These are phyloP conservation scores for Athetis lepigone DNA, from an alignment of 2,888 invertebrate species.

Conservation along the genomic window DNA sequence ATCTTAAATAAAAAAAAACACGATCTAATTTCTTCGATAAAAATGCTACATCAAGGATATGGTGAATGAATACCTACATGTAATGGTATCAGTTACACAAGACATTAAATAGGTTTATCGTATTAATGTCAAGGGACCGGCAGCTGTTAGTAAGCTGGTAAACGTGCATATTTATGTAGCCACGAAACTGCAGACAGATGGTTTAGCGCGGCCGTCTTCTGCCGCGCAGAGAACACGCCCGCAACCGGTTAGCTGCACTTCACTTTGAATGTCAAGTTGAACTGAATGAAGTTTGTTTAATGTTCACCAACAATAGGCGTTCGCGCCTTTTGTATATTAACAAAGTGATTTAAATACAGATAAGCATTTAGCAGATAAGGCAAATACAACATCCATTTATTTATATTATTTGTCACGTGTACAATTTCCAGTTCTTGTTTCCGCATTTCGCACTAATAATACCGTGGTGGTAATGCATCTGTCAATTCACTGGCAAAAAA, in stretches of 20 bases:
- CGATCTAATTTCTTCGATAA: not conserved
- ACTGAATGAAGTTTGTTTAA: slow-evolving; percentile 37
- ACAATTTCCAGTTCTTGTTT: slow-evolving; percentile 9
- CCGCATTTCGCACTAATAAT: not conserved
- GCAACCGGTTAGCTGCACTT: slow-evolving; percentile 49
- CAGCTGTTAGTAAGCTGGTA: slow-evolving; percentile 50
- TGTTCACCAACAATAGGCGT: slow-evolving; percentile 16
- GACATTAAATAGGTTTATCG: slow-evolving; percentile 48
- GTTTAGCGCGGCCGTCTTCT: slow-evolving; percentile 14
- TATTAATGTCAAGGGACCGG: slow-evolving; percentile 52
- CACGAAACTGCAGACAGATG: slow-evolving; percentile 33
- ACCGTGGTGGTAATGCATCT: not conserved
- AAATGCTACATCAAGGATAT: not conserved
- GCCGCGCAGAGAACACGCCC: not conserved
- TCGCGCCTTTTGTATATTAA: slow-evolving; percentile 50
- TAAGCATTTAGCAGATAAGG: slow-evolving; percentile 42
- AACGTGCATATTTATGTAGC: slow-evolving; percentile 42
- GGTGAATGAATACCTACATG: slow-evolving; percentile 21
- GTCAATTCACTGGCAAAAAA: not conserved
- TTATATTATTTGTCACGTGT: slow-evolving; percentile 36
- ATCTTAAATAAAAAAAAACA: not conserved
- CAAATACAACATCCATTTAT: slow-evolving; percentile 19
- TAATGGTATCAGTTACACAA: slow-evolving; percentile 13
- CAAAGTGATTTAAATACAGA: slow-evolving; percentile 28
- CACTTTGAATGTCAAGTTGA: slow-evolving; percentile 55